A percentile compares a stretch with the other conserved stretches of the same genome.
These are phyloP conservation scores for Ficedula albicollis DNA, from an alignment of 2,797 vertebrate genomes.

Conservation along the genomic window DNA sequence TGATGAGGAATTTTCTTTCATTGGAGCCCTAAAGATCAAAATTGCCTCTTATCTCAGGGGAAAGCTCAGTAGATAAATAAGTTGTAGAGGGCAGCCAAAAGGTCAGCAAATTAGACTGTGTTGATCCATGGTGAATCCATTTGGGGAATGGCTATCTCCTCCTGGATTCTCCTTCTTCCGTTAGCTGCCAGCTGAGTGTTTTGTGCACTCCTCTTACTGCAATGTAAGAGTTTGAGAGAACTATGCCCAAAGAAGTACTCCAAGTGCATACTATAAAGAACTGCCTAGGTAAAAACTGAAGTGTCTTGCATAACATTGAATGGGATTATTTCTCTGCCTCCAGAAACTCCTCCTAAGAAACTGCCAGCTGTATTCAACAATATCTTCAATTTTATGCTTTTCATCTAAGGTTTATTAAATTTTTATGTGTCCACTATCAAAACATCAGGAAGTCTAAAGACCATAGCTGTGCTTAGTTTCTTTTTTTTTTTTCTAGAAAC, in stretches of 20 bases:
- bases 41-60: not conserved
- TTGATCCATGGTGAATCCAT: not conserved
- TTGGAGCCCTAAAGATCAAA: not conserved
- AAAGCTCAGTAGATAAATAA: not conserved
- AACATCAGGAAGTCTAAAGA: not conserved
- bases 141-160: not conserved
- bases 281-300: not conserved
- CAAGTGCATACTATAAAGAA: not conserved
- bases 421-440: not conserved
- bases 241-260: not conserved
- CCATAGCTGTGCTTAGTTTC: not conserved
- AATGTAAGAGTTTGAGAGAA: not conserved
- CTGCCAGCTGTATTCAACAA: not conserved
- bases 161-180: not conserved
- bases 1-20: conserved; percentile 16
- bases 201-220: not conserved
- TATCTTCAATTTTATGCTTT: not conserved
- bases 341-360: not conserved
- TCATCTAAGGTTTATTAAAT: not conserved
- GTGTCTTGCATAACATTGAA: not conserved
- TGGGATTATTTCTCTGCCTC: not conserved
- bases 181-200: not conserved
- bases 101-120: not conserved
- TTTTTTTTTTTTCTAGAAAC: not conserved
- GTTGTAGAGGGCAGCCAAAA: not conserved